phyloP scores from a whole-genome alignment of 1,140 invertebrate species.

The Medauroidea extradentata region DNA sequence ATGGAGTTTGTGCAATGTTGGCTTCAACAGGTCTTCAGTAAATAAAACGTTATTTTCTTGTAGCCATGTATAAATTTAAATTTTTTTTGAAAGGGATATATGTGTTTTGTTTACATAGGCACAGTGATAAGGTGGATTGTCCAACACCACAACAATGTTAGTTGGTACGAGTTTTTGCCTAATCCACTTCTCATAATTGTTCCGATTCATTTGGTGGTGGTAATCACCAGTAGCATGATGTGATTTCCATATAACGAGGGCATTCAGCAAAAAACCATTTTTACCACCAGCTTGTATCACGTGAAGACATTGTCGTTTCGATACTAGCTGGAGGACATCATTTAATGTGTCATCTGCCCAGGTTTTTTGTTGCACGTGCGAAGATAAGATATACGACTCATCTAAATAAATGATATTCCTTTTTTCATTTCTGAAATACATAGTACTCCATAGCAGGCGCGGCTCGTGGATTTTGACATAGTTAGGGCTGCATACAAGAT shows the following conservation, averaged over 20 bases:
- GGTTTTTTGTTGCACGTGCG: neutral
- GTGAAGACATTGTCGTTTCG: slow-evolving; percentile 25
- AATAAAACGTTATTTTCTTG: too few species aligned
- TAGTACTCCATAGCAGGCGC: too few species aligned
- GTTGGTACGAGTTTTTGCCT: slow-evolving; percentile 28
- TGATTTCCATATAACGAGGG: slow-evolving; percentile 23
- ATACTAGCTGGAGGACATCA: neutral
- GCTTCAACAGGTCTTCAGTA: too few species aligned
- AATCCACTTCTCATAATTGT: slow-evolving; percentile 23
- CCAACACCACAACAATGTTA: slow-evolving; percentile 33
- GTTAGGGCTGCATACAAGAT: too few species aligned
- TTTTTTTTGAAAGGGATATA: slow-evolving; percentile 21
- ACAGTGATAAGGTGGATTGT: slow-evolving; percentile 40
- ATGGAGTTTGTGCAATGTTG: too few species aligned
- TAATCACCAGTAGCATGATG: slow-evolving; percentile 26
- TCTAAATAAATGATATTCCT: neutral
- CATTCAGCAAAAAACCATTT: slow-evolving; percentile 26
- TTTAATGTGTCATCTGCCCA: neutral
- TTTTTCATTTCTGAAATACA: too few species aligned
- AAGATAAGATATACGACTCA: neutral
- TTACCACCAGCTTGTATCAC: slow-evolving; percentile 28
- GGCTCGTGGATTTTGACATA: too few species aligned
- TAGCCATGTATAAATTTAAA: slow-evolving; percentile 31
- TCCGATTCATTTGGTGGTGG: slow-evolving; percentile 30
- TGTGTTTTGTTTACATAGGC: slow-evolving; percentile 25